Percentiles rank a stretch among this genome's conserved stretches.
phyloP scores from a whole-genome alignment of 2,888 invertebrate species.

The Yponomeuta evonymella region DNA sequence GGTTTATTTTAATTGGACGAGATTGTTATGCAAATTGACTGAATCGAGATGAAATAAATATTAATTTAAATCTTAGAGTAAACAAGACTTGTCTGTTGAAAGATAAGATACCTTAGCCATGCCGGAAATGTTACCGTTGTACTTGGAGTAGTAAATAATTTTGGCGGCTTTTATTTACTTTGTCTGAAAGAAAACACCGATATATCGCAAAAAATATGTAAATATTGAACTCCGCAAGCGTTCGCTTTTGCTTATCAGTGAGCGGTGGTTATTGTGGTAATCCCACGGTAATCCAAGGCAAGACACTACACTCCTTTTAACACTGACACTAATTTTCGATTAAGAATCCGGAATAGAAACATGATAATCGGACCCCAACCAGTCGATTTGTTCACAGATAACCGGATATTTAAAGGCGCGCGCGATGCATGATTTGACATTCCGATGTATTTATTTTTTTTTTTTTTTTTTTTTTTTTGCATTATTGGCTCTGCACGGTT shows the following conservation, averaged over 20 bases:
- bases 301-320: too few relatives aligned
- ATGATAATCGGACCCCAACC: background rate
- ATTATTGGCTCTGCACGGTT: too few relatives aligned
- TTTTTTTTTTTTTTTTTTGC: too few relatives aligned
- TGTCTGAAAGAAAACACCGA: background rate
- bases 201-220: background rate
- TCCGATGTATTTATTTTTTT: background rate
- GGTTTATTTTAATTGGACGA: constrained; percentile 3
- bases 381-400: background rate
- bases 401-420: background rate
- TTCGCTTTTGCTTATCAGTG: background rate
- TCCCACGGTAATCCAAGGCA: background rate
- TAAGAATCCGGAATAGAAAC: background rate
- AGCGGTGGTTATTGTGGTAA: background rate
- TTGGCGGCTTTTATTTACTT: constrained; percentile 48
- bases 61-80: constrained; percentile 23
- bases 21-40: constrained; percentile 49
- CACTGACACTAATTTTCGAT: background rate
- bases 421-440: background rate
- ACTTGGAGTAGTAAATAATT: constrained; percentile 81
- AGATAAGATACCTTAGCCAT: constrained; percentile 78
- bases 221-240: background rate
- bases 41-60: constrained; percentile 29
- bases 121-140: constrained; percentile 79
- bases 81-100: constrained; percentile 27